These are phyloP conservation scores for Aphrophora alni DNA, from an alignment of 2,888 invertebrate genomes.

Conservation along the genomic window DNA sequence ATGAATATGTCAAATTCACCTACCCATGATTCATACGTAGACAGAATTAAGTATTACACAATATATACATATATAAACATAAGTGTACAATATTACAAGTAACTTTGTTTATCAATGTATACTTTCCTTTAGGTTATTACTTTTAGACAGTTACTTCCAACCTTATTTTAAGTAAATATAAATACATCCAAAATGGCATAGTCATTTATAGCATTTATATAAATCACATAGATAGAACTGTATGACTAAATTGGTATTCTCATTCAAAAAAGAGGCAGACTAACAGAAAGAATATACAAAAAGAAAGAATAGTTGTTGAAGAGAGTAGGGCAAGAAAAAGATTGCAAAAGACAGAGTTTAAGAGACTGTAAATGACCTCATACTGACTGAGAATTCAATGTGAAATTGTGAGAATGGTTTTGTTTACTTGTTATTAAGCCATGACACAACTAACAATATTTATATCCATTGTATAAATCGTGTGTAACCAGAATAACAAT, in stretches of 20 bases:
- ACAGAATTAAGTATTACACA: not conserved
- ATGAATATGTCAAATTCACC: not conserved
- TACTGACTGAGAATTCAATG: not conserved
- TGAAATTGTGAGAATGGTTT: not conserved
- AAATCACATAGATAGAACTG: not conserved
- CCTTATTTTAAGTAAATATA: not conserved
- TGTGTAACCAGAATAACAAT: too few species aligned
- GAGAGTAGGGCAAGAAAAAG: too few species aligned
- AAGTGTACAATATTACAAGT: not conserved
- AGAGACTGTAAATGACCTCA: not conserved
- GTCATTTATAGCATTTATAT: too few species aligned
- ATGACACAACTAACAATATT: constrained; percentile 2
- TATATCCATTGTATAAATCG: not conserved
- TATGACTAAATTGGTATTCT: too few species aligned
- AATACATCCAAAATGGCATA: too few species aligned
- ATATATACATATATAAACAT: not conserved
- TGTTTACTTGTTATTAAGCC: not conserved
- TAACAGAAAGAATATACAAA: too few species aligned
- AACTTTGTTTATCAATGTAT: not conserved
- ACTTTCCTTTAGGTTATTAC: not conserved
- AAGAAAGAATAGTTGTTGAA: too few species aligned
- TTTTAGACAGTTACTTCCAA: not conserved
- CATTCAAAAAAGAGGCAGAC: too few species aligned
- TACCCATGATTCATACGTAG: not conserved
- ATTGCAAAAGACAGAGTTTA: not conserved